Percentiles rank a stretch among this genome's conserved stretches.
phyloP scores from a whole-genome alignment of 2,888 invertebrate species.

The Papilio elwesi region DNA sequence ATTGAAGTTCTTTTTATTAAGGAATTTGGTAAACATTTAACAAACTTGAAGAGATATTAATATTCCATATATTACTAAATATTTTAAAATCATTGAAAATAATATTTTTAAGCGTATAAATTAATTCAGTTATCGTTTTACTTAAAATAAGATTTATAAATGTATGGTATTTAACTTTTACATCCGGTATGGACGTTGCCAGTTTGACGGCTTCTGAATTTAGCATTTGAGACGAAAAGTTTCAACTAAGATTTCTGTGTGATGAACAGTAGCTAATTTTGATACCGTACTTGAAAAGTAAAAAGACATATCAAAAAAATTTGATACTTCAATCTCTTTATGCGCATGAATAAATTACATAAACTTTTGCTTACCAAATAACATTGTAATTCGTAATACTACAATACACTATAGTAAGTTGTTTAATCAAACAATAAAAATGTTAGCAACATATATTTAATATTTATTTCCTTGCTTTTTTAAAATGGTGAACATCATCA shows the following conservation, averaged over 20 bases:
- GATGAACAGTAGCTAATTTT: conserved; percentile 52
- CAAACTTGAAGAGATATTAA: neutral
- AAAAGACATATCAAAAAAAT: conserved; percentile 27
- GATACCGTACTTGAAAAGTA: conserved; percentile 23
- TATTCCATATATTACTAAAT: neutral
- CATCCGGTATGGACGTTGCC: conserved; percentile 75
- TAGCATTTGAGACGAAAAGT: conserved; percentile 58
- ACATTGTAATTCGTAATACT: neutral
- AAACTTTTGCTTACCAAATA: neutral
- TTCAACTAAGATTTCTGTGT: conserved; percentile 32
- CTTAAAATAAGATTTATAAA: conserved; percentile 38
- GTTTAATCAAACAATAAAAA: neutral
- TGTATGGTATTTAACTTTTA: conserved; percentile 50
- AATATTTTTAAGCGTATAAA: conserved; percentile 2
- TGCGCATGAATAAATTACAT: neutral
- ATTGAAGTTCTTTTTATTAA: conserved; percentile 59
- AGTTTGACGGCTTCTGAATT: conserved; percentile 81
- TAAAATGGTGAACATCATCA: neutral
- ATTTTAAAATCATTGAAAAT: conserved; percentile 10
- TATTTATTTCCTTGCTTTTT: neutral
- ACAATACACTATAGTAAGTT: neutral
- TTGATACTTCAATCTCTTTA: neutral
- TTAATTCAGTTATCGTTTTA: conserved; percentile 6
- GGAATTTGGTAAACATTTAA: conserved; percentile 58
- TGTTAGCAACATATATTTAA: neutral